phyloP scores from a whole-genome alignment of 2,888 invertebrate species.

The Scelioninae gen. 2 region DNA sequence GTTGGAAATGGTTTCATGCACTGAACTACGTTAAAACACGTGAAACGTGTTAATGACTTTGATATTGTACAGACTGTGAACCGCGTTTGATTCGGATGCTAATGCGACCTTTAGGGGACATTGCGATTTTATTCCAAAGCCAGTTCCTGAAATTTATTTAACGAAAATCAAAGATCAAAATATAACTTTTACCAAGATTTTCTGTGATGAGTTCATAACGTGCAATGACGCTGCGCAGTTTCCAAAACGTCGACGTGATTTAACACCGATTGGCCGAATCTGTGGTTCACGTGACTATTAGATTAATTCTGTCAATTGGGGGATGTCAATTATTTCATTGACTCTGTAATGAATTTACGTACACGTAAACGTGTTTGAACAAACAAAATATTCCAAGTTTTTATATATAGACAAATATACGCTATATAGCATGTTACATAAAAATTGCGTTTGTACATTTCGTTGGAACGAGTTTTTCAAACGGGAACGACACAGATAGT shows the following conservation, averaged over 20 bases:
- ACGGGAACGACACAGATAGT: constrained; percentile 9
- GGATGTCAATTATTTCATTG: constrained; percentile 55
- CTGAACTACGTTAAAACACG: constrained; percentile 10
- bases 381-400: constrained; percentile 10
- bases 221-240: constrained; percentile 7
- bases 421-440: constrained; percentile 7
- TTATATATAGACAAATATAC: constrained; percentile 11
- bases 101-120: constrained; percentile 9
- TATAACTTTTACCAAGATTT: constrained; percentile 47
- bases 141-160: constrained; percentile 48
- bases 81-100: not conserved
- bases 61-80: not conserved
- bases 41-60: constrained; percentile 33
- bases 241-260: constrained; percentile 20
- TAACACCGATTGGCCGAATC: constrained; percentile 39
- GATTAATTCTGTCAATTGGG: constrained; percentile 53
- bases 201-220: constrained; percentile 32
- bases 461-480: constrained; percentile 2
- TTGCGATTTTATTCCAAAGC: not conserved
- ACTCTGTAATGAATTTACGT: constrained; percentile 37
- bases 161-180: constrained; percentile 44
- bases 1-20: constrained; percentile 18
- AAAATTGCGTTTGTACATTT: not conserved
- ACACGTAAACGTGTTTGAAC: not conserved
- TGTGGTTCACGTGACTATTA: constrained; percentile 41